Conservation (phyloP, 2,888 invertebrate genomes). For the Petrolisthes manimaculis region DNA sequence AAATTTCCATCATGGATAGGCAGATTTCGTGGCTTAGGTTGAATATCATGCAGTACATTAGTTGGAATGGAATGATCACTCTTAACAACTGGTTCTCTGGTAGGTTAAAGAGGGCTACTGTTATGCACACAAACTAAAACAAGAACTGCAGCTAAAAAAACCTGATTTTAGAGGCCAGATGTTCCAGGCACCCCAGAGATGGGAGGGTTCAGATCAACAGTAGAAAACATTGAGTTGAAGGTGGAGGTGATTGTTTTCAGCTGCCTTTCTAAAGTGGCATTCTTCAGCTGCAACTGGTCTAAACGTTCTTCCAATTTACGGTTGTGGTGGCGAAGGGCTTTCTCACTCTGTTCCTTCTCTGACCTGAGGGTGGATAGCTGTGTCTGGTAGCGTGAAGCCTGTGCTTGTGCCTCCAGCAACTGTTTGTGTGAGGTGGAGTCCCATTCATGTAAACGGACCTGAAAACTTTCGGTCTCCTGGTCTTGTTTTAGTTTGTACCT, state of each 20-base stretch:
- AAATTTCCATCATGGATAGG: too few species aligned
- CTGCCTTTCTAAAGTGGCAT: slow-evolving; percentile 54
- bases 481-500: slow-evolving; percentile 36
- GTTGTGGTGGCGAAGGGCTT: slow-evolving; percentile 32
- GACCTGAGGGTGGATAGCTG: slow-evolving; percentile 47
- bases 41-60: too few species aligned
- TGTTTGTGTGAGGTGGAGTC: slow-evolving; percentile 42
- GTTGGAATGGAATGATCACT: too few species aligned
- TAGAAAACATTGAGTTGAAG: slow-evolving; percentile 55
- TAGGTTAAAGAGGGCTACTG: too few species aligned
- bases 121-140: too few species aligned
- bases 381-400: slow-evolving; percentile 43
- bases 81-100: too few species aligned
- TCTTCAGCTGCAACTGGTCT: slow-evolving; percentile 57
- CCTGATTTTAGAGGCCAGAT: slow-evolving; percentile 2
- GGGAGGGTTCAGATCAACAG: slow-evolving; percentile 41
- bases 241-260: slow-evolving; percentile 53
- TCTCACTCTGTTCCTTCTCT: slow-evolving; percentile 55
- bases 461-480: slow-evolving; percentile 39
- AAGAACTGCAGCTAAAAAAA: too few species aligned
- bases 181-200: background rate
- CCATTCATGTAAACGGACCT: slow-evolving; percentile 29
- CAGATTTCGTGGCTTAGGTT: too few species aligned
- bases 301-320: slow-evolving; percentile 57
- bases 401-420: slow-evolving; percentile 45